Evolutionary conservation across 2,113 vertebrate species (phyloP).

Genomic region (Girardinichthys multiradiatus): DNA sequence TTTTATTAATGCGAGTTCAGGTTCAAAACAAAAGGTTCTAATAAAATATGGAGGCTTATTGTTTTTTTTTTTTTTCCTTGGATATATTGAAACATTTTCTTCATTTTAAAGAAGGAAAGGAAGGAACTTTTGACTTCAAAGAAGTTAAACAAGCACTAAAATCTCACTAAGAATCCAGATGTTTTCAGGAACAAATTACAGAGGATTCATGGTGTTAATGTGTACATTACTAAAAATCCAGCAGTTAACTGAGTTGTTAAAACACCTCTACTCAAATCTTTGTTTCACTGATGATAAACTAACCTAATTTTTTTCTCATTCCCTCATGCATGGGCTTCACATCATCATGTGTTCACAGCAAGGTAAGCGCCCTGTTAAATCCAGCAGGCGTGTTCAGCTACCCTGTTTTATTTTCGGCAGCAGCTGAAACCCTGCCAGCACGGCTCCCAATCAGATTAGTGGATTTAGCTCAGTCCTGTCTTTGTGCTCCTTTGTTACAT

Average conservation of each 20-base stretch:
- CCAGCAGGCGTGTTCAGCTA: neutral
- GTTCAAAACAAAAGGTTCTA: too few relatives aligned
- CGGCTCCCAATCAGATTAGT: slow-evolving; percentile 26
- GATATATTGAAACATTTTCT: neutral
- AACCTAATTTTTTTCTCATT: slow-evolving; percentile 1
- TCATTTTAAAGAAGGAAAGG: neutral
- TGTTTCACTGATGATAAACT: slow-evolving; percentile 5
- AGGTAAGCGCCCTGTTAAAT: slow-evolving; percentile 57
- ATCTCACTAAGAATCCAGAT: neutral
- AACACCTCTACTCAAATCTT: neutral
- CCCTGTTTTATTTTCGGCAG: slow-evolving; percentile 12
- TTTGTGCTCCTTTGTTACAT: slow-evolving; percentile 28
- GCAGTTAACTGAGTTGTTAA: neutral
- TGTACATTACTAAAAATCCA: neutral
- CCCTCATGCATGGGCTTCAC: neutral
- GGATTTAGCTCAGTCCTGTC: slow-evolving; percentile 25
- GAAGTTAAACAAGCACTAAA: neutral
- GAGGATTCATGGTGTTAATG: neutral
- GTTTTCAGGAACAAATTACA: neutral
- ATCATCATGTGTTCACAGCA: slow-evolving; percentile 36
- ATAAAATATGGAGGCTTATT: too few relatives aligned
- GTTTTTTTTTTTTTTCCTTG: neutral
- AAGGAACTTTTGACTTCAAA: neutral
- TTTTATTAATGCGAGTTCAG: too few relatives aligned
- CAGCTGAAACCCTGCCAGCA: slow-evolving; percentile 2